phyloP scores from a whole-genome alignment of 2,797 vertebrate genomes.

The Toxotes lorentzi region DNA sequence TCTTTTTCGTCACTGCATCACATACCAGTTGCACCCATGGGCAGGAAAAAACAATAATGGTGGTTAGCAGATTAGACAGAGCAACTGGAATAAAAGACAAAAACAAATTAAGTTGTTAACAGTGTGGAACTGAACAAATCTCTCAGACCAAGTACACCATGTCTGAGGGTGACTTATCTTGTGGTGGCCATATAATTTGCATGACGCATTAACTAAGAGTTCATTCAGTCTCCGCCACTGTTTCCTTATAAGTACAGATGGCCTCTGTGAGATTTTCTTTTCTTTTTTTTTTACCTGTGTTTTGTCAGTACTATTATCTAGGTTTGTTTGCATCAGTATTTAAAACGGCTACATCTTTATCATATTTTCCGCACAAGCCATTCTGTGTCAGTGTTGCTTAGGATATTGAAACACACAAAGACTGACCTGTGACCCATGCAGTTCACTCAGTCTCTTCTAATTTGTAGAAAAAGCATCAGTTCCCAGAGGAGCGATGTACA shows the following conservation, averaged over 20 bases:
- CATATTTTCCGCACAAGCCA: slow-evolving; percentile 6
- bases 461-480: background rate
- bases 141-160: background rate
- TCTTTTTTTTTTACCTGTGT: background rate
- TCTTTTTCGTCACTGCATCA: slow-evolving; percentile 33
- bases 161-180: slow-evolving; percentile 7
- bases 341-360: background rate
- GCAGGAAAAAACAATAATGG: slow-evolving; percentile 26
- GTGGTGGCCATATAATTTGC: background rate
- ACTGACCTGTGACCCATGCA: background rate
- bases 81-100: slow-evolving; percentile 39
- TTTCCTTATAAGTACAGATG: slow-evolving; percentile 24
- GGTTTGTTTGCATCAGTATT: slow-evolving; percentile 4
- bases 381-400: slow-evolving; percentile 7
- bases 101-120: slow-evolving; percentile 32
- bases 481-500: background rate
- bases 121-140: slow-evolving; percentile 12
- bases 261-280: background rate
- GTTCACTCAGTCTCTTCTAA: background rate
- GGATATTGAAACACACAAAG: background rate
- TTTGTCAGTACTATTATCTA: background rate
- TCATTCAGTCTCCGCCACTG: background rate
- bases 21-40: slow-evolving; percentile 51
- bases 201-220: background rate
- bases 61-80: slow-evolving; percentile 20